These are phyloP conservation scores for Ptilonorhynchus violaceus DNA, from an alignment of 2,113 vertebrate genomes.

Conservation along the genomic window DNA sequence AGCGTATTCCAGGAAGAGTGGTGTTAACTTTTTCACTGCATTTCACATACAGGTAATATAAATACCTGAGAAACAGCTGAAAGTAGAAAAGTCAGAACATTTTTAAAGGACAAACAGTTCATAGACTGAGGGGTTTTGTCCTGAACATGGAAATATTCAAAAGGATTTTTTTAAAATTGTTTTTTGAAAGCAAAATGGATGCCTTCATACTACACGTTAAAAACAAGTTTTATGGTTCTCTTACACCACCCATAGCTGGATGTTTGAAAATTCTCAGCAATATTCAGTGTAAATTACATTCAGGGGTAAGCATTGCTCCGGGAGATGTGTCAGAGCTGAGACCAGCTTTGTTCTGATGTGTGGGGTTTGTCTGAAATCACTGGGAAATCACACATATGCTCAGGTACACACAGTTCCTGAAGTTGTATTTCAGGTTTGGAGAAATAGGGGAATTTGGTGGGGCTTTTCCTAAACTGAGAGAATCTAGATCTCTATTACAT, in stretches of 20 bases:
- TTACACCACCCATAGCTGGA: neutral
- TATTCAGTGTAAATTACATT: neutral
- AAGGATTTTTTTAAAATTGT: neutral
- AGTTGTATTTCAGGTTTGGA: neutral
- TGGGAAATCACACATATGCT: neutral
- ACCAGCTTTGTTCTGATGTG: neutral
- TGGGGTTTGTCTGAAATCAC: neutral
- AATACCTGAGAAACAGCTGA: constrained; percentile 89
- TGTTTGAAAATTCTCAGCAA: neutral
- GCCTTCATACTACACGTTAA: neutral
- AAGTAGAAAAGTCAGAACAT: neutral
- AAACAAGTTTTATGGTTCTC: neutral
- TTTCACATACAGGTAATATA: constrained; percentile 88
- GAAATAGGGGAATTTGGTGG: neutral
- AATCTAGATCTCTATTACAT: neutral
- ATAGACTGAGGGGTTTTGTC: neutral
- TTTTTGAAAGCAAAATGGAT: neutral
- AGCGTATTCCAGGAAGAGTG: constrained; percentile 67
- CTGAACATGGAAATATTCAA: neutral
- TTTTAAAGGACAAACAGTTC: neutral
- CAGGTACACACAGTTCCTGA: neutral
- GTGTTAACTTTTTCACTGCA: constrained; percentile 76
- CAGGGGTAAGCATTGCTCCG: neutral
- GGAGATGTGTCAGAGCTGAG: neutral
- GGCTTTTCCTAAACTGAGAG: neutral